A percentile compares a stretch with the other conserved stretches of the same genome.
These are phyloP conservation scores for Sepioteuthis lessoniana DNA, from an alignment of 2,888 invertebrate genomes.

Conservation along the genomic window DNA sequence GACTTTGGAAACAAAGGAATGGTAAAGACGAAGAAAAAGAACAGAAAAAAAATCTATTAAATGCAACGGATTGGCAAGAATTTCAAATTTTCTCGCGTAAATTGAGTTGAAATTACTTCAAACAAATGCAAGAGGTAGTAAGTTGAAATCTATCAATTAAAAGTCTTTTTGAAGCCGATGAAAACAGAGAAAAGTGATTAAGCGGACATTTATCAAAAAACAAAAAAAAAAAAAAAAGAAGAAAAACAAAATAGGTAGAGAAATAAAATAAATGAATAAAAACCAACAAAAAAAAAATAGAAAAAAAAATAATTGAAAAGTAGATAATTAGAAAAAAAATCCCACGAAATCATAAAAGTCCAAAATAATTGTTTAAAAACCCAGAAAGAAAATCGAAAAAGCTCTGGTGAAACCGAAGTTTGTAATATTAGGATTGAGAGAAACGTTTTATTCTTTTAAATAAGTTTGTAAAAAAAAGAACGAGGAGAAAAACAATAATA, in stretches of 20 bases:
- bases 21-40: background rate
- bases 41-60: background rate
- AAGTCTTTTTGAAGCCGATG: background rate
- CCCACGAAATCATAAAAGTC: background rate
- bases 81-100: background rate
- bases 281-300: too few species aligned
- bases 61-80: background rate
- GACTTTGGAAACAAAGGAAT: background rate
- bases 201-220: background rate
- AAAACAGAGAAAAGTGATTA: background rate
- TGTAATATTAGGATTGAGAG: background rate
- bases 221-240: too few species aligned
- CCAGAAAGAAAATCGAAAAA: background rate
- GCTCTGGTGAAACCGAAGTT: background rate
- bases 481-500: too few species aligned
- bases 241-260: too few species aligned
- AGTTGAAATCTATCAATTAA: conserved; percentile 33
- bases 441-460: background rate
- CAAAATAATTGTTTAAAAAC: background rate
- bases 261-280: background rate
- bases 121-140: background rate
- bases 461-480: background rate
- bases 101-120: background rate
- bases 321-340: too few species aligned
- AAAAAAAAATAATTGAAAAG: too few species aligned